phyloP scores from a whole-genome alignment of 2,797 vertebrate genomes.

The Bucorvus abyssinicus region DNA sequence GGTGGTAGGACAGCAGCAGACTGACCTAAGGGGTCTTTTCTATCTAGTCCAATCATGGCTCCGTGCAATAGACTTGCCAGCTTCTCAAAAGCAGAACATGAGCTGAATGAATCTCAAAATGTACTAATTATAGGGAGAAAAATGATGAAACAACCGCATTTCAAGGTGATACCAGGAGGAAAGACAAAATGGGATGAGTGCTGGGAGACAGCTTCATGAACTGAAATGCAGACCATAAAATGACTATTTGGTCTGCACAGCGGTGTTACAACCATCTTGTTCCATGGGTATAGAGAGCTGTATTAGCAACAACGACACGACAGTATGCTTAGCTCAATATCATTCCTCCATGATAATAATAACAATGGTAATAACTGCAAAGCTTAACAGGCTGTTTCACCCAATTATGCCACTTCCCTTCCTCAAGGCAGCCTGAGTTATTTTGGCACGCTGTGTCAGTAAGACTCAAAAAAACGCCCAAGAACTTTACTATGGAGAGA shows the following conservation, averaged over 20 bases:
- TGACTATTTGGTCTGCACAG: background rate
- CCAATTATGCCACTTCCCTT: background rate
- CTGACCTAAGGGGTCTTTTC: background rate
- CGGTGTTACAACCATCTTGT: background rate
- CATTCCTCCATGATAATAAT: background rate
- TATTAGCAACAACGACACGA: background rate
- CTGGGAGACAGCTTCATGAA: background rate
- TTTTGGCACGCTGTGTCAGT: background rate
- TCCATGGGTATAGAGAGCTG: rapidly evolving
- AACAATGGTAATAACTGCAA: background rate
- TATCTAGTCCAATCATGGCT: too few relatives aligned
- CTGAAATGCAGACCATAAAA: background rate
- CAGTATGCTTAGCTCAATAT: background rate
- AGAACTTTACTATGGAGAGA: background rate
- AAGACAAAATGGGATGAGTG: background rate
- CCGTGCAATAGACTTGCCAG: background rate
- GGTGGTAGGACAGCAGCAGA: background rate
- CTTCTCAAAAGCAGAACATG: background rate
- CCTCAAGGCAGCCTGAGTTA: background rate
- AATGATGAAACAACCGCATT: background rate
- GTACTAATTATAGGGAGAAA: background rate
- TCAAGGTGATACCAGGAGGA: background rate
- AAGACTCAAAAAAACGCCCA: too few relatives aligned
- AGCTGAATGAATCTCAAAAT: background rate
- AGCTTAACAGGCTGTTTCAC: background rate